Conservation (phyloP, 1,140 invertebrate species). For the Cyclargus thomasi region DNA sequence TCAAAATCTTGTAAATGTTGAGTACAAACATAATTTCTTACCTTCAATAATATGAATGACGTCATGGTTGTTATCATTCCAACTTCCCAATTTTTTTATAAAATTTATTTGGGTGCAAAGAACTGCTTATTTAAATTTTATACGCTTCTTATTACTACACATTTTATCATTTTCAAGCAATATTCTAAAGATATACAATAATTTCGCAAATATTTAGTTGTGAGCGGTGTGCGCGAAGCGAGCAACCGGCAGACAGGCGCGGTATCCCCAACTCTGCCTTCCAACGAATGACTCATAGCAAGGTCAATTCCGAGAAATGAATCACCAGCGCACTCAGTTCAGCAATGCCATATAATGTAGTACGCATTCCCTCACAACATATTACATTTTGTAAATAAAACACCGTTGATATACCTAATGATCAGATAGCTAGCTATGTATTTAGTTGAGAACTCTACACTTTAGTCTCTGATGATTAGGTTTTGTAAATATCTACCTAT, state of each 20-base stretch:
- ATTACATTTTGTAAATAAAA: conserved; percentile 38
- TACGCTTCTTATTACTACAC: conserved; percentile 44
- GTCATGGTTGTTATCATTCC: conserved; percentile 75
- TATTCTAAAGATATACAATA: conserved; percentile 17
- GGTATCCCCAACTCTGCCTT: conserved; percentile 75
- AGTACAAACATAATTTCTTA: conserved; percentile 38
- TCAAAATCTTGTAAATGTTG: not conserved
- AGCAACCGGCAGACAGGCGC: conserved; percentile 71
- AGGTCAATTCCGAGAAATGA: conserved; percentile 76
- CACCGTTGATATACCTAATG: not conserved
- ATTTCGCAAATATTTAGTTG: conserved; percentile 41
- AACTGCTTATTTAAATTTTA: conserved; percentile 38
- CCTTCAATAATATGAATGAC: conserved; percentile 74
- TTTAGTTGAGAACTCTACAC: too few relatives aligned
- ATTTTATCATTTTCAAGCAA: conserved; percentile 35
- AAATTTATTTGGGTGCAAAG: conserved; percentile 30
- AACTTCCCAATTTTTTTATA: conserved; percentile 58
- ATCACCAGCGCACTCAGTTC: conserved; percentile 71
- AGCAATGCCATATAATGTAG: conserved; percentile 61
- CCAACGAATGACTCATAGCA: conserved; percentile 75
- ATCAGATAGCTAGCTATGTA: too few relatives aligned
- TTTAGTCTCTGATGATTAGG: too few relatives aligned
- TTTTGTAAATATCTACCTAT: too few relatives aligned
- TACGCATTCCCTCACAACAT: conserved; percentile 59
- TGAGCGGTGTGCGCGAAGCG: conserved; percentile 59